Percentiles rank a stretch among this genome's conserved stretches.
Conservation (phyloP, 2,797 vertebrate genomes). For the Hafferia zeledoni region DNA sequence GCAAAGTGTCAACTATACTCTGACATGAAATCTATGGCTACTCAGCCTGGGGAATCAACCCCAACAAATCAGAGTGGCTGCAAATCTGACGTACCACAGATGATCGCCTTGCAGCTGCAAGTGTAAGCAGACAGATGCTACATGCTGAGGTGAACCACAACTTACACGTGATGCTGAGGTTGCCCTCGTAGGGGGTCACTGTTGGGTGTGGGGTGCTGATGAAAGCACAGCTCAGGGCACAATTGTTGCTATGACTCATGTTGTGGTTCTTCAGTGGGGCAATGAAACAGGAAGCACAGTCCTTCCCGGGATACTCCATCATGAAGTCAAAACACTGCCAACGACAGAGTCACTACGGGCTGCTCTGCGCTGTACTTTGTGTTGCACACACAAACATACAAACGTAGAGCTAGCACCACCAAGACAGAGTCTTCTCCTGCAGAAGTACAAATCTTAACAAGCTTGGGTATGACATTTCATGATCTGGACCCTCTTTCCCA, state of each 20-base stretch:
- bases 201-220: constrained; percentile 62
- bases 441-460: not conserved
- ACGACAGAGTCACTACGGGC: not conserved
- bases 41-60: not conserved
- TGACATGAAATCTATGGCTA: not conserved
- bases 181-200: constrained; percentile 65
- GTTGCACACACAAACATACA: not conserved
- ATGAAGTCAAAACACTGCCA: constrained; percentile 13
- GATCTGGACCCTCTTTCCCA: not conserved
- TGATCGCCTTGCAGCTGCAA: constrained; percentile 62
- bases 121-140: constrained; percentile 65
- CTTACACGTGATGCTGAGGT: constrained; percentile 58
- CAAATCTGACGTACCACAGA: constrained; percentile 50
- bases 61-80: not conserved
- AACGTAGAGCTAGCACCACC: not conserved
- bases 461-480: not conserved
- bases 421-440: not conserved
- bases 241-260: constrained; percentile 54
- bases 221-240: constrained; percentile 76
- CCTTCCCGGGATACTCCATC: constrained; percentile 24
- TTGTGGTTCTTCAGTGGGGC: constrained; percentile 68
- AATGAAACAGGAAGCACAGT: constrained; percentile 70
- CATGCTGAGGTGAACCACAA: constrained; percentile 72
- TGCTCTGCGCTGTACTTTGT: not conserved
- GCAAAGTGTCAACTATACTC: not conserved